A percentile compares a stretch with the other conserved stretches of the same genome.
Evolutionary conservation across 1,140 invertebrate genomes (phyloP).

Genomic region (Aphis craccivora): DNA sequence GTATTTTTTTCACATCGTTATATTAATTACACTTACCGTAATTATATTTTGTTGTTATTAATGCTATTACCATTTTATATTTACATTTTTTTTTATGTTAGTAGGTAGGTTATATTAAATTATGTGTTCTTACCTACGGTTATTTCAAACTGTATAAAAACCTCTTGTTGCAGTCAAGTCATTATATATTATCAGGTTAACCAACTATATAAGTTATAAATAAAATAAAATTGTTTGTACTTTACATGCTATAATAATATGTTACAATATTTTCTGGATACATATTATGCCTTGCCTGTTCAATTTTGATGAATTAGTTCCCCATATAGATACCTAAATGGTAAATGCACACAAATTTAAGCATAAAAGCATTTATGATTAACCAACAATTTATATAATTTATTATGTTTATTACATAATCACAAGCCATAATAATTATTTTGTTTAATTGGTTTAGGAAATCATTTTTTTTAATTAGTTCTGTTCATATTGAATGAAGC

Average conservation of each 20-base stretch:
- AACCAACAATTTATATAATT: not conserved
- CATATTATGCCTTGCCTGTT: too few species aligned
- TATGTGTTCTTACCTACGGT: not conserved
- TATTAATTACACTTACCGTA: not conserved
- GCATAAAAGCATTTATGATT: not conserved
- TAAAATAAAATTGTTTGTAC: too few species aligned
- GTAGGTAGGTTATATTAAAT: not conserved
- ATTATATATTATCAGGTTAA: not conserved
- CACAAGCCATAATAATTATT: not conserved
- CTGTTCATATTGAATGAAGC: not conserved
- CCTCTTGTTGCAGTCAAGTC: not conserved
- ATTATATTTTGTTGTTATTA: not conserved
- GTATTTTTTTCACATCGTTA: not conserved
- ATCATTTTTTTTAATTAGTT: not conserved
- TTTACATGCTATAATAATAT: not conserved
- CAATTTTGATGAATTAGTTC: too few species aligned
- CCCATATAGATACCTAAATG: too few species aligned
- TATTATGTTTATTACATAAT: not conserved
- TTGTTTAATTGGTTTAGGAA: not conserved
- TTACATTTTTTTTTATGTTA: not conserved
- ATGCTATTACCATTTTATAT: not conserved
- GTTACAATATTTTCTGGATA: not conserved
- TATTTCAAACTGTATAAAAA: not conserved
- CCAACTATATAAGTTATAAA: not conserved
- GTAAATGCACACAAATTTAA: not conserved